These are phyloP conservation scores for Eidolon dupreanum DNA, from an alignment of 2,797 vertebrate species.

Conservation along the genomic window DNA sequence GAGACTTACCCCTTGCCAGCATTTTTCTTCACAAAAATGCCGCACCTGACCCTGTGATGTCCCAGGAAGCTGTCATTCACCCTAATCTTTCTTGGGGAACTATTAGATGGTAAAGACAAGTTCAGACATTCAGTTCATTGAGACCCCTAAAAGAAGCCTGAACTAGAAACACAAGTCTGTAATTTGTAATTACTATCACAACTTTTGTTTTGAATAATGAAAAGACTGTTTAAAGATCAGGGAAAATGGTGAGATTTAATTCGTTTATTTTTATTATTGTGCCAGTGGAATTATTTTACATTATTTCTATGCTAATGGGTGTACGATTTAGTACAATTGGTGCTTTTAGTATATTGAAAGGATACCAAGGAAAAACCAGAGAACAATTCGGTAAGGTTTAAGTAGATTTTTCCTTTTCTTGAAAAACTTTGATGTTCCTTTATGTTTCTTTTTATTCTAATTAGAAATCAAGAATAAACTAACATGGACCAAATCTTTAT, in stretches of 20 bases:
- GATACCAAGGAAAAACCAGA: neutral
- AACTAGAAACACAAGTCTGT: neutral
- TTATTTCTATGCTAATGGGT: neutral
- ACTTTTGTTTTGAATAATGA: slow-evolving; percentile 22
- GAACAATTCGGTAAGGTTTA: neutral
- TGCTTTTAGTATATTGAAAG: slow-evolving; percentile 12
- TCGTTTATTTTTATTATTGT: slow-evolving; percentile 25
- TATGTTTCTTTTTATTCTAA: neutral
- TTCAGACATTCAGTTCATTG: neutral
- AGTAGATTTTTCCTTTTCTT: neutral
- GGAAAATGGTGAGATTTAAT: neutral
- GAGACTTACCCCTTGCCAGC: neutral
- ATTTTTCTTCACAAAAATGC: neutral
- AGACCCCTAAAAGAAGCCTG: neutral
- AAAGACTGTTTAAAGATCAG: neutral
- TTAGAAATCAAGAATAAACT: slow-evolving; percentile 14
- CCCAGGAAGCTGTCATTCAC: neutral
- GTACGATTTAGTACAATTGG: neutral
- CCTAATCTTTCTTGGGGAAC: neutral
- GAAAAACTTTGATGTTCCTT: neutral
- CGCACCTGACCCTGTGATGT: neutral
- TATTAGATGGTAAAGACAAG: neutral
- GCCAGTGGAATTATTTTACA: slow-evolving; percentile 32
- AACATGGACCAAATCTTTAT: neutral
- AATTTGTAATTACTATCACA: neutral